These are phyloP conservation scores for Colaptes auratus DNA, from an alignment of 2,113 vertebrate genomes.

Conservation along the genomic window DNA sequence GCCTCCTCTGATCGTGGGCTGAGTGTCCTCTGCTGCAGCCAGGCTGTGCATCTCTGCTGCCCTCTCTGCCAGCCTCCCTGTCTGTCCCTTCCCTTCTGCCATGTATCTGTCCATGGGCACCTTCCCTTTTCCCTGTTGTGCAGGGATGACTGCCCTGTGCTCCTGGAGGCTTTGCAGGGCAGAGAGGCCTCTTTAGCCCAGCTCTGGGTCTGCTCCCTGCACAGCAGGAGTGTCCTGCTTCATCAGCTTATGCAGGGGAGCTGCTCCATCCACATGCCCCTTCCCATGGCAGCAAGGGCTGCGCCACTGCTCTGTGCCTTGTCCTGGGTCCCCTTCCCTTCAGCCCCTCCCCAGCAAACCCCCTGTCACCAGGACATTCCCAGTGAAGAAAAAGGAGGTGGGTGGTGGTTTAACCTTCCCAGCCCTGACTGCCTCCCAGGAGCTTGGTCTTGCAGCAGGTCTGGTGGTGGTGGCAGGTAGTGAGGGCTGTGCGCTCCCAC, in stretches of 20 bases:
- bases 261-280: neutral
- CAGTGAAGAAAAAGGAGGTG: neutral
- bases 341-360: neutral
- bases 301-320: constrained; percentile 1
- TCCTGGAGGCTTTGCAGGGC: neutral
- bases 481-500: neutral
- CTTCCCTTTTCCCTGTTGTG: neutral
- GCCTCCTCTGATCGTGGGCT: rapidly evolving
- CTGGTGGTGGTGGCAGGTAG: neutral
- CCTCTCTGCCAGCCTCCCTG: rapidly evolving
- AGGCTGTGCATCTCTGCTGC: neutral
- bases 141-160: neutral
- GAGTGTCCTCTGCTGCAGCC: neutral
- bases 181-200: neutral
- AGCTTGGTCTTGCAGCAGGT: neutral
- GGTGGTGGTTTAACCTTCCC: neutral
- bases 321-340: neutral
- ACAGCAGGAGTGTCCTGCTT: neutral
- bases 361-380: neutral
- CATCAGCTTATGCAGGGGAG: neutral
- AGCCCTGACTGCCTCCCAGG: neutral
- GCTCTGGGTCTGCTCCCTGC: neutral
- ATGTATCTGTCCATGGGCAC: too few species aligned
- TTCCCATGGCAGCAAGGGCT: neutral
- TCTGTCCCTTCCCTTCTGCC: neutral